phyloP scores from a whole-genome alignment of 2,113 vertebrate genomes.

The Anoplopoma fimbria region DNA sequence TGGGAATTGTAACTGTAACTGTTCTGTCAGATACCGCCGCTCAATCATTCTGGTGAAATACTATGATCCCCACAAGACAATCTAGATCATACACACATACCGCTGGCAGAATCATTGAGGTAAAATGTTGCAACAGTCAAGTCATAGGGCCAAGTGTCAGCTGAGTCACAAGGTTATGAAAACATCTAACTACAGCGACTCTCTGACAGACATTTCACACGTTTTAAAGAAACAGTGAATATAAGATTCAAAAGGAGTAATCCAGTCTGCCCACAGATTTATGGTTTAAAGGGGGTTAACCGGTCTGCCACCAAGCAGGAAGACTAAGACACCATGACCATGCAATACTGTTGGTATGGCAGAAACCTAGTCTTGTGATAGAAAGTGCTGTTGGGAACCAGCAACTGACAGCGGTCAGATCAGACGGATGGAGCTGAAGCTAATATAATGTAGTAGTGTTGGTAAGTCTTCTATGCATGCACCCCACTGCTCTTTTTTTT shows the following conservation, averaged over 20 bases:
- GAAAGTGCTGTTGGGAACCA: neutral
- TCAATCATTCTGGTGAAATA: neutral
- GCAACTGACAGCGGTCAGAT: neutral
- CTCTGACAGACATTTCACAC: conserved; percentile 29
- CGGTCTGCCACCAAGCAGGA: neutral
- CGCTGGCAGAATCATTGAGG: conserved; percentile 18
- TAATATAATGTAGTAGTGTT: neutral
- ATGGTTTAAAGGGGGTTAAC: conserved; percentile 7
- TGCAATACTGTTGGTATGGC: neutral
- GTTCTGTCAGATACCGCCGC: neutral
- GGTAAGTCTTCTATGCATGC: neutral
- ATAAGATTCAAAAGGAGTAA: neutral
- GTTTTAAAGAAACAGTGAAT: neutral
- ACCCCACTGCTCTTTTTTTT: neutral
- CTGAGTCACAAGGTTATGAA: conserved; percentile 51
- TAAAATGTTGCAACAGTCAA: conserved; percentile 48
- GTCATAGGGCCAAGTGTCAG: conserved; percentile 19
- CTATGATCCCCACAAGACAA: neutral
- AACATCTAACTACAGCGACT: conserved; percentile 39
- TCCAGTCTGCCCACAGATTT: neutral
- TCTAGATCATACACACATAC: neutral
- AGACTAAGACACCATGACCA: neutral
- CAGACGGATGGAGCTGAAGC: neutral
- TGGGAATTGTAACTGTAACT: neutral
- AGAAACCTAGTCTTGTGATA: conserved; percentile 11